Conservation (phyloP, 1,140 invertebrate species). For the Papilio aristodemus region DNA sequence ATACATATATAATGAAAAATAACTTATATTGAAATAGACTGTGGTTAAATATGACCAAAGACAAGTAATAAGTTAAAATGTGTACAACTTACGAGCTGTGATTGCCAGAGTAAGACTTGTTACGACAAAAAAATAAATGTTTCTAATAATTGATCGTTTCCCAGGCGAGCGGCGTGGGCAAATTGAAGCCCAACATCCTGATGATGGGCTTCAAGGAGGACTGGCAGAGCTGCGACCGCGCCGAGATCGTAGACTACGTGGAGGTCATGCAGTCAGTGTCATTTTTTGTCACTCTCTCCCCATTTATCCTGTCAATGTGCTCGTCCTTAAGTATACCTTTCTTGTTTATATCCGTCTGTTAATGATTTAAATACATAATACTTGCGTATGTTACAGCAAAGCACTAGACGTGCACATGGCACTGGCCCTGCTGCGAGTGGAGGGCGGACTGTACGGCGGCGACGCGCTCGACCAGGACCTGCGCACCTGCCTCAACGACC, state of each 20-base stretch:
- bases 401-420: conserved; percentile 96
- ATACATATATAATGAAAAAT: not conserved
- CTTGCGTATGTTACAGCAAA: conserved; percentile 83
- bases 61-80: no score
- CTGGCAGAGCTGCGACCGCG: conserved; percentile 88
- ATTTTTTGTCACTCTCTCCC: no score
- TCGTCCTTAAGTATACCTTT: no score
- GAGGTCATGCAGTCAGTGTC: conserved; percentile 96
- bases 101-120: no score
- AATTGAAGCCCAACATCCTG: conserved; percentile 93
- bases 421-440: conserved; percentile 91
- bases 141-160: conserved; percentile 36
- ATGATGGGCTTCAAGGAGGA: conserved; percentile 95
- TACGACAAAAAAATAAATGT: not conserved
- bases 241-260: conserved; percentile 92
- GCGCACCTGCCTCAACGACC: conserved; percentile 49
- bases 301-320: no score
- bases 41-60: no score
- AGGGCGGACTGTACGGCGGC: conserved; percentile 89
- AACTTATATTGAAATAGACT: not conserved
- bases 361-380: not conserved
- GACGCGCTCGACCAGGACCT: conserved; percentile 82
- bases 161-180: conserved; percentile 90
- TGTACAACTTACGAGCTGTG: no score
- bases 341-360: no score